Evolutionary conservation across 1,140 invertebrate species (phyloP), one percentile per base, ranked within the genome.

Genomic region (Parasteatoda tepidariorum): DNA sequence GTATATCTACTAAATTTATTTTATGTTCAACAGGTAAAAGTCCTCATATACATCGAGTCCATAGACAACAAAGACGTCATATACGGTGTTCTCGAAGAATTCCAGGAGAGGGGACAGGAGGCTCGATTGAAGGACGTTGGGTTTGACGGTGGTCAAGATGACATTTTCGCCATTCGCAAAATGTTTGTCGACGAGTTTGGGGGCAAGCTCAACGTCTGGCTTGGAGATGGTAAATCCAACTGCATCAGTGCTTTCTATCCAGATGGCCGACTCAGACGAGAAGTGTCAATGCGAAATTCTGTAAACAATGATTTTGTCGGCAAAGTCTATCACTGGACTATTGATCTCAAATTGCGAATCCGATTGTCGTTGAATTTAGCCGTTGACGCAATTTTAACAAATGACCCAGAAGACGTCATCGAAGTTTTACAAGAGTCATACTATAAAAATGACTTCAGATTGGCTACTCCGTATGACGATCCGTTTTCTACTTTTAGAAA

Each of bases 321-420:
- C 15, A 15, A 84, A 31, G 79, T 85, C 1, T 85, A 85, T 24
- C 84, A 83, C 34, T 85, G 79, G 81, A 85, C 84, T 3, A 83
- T 85, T 2, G 84, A 85, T 33, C 54, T 71, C 31, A 84, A 83
- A 22, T 6, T 71, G 3, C 57, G 73, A 26, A 84, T 85, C 62
- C 54, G 70, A 11, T 15, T 57, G 18, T 83, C 81, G 2, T 24
- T 85, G 13, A 76, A 78, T 9, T 1, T 59, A 5, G 82, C 71
- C 5, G 82, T 85, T 9, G 84, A 85, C 28, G 84, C 59, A 11
- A 84, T 85, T 33, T 76, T 85, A 7, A 85, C 84, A 11, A 85
- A 85, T 48, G 74, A 84, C 41, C 84, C 84, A n/a, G 84, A 85
- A 11, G 66, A 75, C 9, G 15, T 85, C n/a, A 31, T 75, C 13